Base-by-base conservation (phyloP, 2,113 vertebrate genomes). In the Clarias magur region DNA sequence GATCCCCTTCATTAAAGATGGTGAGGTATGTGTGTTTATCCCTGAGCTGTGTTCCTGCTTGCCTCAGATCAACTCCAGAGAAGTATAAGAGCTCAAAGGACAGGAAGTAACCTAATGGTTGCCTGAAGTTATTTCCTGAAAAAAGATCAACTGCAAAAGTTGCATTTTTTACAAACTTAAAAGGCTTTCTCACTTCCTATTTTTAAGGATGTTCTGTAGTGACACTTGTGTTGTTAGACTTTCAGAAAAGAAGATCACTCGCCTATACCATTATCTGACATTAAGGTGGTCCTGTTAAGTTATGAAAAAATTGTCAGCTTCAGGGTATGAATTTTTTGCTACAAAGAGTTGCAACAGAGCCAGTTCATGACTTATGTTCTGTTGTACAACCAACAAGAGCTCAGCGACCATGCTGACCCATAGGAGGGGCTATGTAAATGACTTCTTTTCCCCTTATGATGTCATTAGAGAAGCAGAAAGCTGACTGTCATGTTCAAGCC, bases 1-100 rank as follows among this genome's bases (percentile, higher is more conserved):
- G 83, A 78, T 89, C 68, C 83, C 25, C 60, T 54, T 85, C 48
- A 79, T 85, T 57, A 83, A 83, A 80, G n/a, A 48, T 42, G 21
- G 13, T 57, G 10, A 82, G 79, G 25, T 60, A 73, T 73, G 78
- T 23, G 34, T 8, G 72, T 34, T 38, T 17, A 4, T 68, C 72
- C 21, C n/a, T 23, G 16, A 9, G 42, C 75, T n/a, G 13, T 27
- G 57, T 82, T 16, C 59, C 86, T 89, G 87, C 82, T 12, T 81
- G 86, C 30, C 16, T 3, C n/a, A n/a, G n/a, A n/a, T n/a, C 13
- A 67, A 17, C 63, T 85, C 48, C 56, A n/a, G 11, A 80, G 21
- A 30, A 63, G 19, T 42, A 38, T 30, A 23, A 73, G 16, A 53
- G 62, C 23, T 48, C 27, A 13, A 11, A 56, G 21, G 12, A 6